These are phyloP conservation scores for Trochalopteron elliotii DNA, from an alignment of 2,113 vertebrate species.

Conservation along the genomic window DNA sequence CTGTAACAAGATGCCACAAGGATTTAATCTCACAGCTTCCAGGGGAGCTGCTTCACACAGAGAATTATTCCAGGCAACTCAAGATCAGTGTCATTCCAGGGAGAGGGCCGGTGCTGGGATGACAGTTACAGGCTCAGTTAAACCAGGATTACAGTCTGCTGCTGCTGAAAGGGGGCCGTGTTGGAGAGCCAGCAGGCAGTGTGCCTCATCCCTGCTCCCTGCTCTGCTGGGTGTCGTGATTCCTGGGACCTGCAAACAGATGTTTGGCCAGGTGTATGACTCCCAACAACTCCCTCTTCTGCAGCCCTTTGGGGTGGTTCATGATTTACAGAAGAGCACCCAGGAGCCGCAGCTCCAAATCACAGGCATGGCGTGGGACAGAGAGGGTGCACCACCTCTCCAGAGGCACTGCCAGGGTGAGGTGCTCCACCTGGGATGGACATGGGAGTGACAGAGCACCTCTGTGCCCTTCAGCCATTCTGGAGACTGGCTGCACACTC, in stretches of 20 bases:
- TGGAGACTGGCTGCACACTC: neutral
- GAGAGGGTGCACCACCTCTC: too few species aligned
- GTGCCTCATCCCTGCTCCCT: neutral
- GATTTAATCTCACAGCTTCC: conserved; percentile 1
- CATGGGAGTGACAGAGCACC: neutral
- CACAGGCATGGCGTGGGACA: rapidly evolving
- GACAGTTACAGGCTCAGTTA: neutral
- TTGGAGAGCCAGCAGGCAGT: neutral
- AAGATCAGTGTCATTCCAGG: neutral
- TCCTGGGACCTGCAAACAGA: neutral
- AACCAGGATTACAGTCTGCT: neutral
- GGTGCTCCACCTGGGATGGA: neutral
- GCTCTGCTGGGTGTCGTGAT: neutral
- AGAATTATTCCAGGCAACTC: neutral
- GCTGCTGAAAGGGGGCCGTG: neutral
- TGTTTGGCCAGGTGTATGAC: neutral
- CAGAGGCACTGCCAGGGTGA: neutral
- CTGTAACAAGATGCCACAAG: neutral
- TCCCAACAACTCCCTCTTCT: neutral
- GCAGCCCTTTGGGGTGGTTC: neutral
- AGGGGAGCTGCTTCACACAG: neutral
- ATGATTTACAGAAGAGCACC: neutral
- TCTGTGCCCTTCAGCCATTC: neutral
- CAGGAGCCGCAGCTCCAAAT: neutral
- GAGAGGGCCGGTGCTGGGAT: neutral